Percentiles rank a stretch among this genome's conserved stretches.
Evolutionary conservation across 2,113 vertebrate genomes (phyloP).

Genomic region (Limnothrissa miodon): DNA sequence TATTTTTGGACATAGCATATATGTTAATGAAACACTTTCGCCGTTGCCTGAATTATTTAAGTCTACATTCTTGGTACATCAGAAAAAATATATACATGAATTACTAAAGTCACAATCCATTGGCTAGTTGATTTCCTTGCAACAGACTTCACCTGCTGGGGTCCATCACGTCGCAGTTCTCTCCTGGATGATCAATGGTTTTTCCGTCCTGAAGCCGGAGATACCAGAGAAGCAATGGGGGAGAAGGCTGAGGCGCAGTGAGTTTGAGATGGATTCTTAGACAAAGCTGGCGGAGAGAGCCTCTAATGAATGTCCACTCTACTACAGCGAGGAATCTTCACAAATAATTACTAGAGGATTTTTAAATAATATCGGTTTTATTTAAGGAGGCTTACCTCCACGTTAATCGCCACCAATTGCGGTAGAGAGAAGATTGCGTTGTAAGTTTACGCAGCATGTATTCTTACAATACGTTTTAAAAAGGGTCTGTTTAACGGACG

Average conservation of each 20-base stretch:
- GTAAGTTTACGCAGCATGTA: not conserved
- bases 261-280: constrained; percentile 48
- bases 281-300: constrained; percentile 31
- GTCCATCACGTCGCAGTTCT: constrained; percentile 49
- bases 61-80: not conserved
- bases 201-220: constrained; percentile 34
- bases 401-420: not conserved
- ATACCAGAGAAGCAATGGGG: constrained; percentile 23
- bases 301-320: constrained; percentile 35
- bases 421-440: not conserved
- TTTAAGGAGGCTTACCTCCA: not conserved
- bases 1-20: not conserved
- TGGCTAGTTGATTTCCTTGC: not conserved
- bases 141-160: not conserved
- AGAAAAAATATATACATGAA: not conserved
- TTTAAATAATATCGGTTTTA: constrained; percentile 15
- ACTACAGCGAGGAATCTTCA: constrained; percentile 5
- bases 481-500: not conserved
- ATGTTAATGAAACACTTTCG: not conserved
- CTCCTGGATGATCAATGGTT: constrained; percentile 47
- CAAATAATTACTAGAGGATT: constrained; percentile 23
- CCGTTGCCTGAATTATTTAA: not conserved
- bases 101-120: not conserved
- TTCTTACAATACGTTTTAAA: not conserved
- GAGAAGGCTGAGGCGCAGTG: constrained; percentile 29